Conservation (phyloP, 92 coral and sea anemone species). For the Umimayanthus chanpuru region DNA sequence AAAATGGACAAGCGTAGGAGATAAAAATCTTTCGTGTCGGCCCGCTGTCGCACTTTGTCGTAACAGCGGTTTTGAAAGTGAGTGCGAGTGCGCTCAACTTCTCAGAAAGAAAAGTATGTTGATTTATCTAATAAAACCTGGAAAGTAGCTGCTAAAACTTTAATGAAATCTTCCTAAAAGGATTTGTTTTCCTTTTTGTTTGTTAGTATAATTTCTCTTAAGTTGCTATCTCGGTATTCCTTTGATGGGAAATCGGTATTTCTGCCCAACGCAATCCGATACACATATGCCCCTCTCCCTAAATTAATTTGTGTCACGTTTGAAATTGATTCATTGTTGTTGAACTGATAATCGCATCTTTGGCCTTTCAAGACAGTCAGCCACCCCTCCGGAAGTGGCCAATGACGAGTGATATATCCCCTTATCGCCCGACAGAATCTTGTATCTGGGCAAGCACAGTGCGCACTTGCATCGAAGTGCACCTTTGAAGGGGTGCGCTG, state of each 20-base stretch:
- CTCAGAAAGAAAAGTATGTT: background rate
- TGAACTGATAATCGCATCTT: slow-evolving; percentile 14
- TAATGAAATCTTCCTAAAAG: slow-evolving; percentile 16
- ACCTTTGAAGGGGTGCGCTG: background rate
- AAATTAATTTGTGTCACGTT: slow-evolving; percentile 50
- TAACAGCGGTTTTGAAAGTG: background rate
- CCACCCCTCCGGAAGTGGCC: slow-evolving; percentile 34
- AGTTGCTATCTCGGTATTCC: background rate
- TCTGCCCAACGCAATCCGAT: slow-evolving; percentile 22
- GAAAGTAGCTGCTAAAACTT: slow-evolving; percentile 7
- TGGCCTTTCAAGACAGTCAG: background rate
- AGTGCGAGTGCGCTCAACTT: background rate
- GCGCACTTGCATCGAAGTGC: background rate
- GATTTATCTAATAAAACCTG: background rate
- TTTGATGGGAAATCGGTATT: slow-evolving; percentile 14
- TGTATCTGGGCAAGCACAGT: slow-evolving; percentile 29
- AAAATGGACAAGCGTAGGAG: background rate
- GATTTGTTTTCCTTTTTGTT: slow-evolving; percentile 6
- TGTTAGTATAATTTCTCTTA: background rate
- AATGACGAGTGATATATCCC: slow-evolving; percentile 25
- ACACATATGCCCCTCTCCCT: slow-evolving; percentile 13
- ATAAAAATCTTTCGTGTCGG: background rate
- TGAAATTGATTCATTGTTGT: slow-evolving; percentile 34
- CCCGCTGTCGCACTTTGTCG: background rate
- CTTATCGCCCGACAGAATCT: slow-evolving; percentile 38